Base-by-base conservation (phyloP, 2,888 invertebrate species). In the Caenorhabditis macrosperma region DNA sequence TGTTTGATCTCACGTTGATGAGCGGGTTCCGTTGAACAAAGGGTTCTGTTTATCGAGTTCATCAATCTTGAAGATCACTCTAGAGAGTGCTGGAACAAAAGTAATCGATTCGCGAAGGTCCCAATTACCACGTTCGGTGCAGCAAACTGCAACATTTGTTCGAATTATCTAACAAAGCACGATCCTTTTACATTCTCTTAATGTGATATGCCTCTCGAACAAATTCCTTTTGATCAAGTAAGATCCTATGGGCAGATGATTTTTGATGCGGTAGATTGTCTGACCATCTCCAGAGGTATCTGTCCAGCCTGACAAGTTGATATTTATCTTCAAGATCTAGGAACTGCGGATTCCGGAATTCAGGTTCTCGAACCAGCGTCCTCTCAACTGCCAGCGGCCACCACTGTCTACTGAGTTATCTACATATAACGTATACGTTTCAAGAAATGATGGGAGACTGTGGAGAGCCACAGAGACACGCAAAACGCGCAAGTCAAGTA, bases 181-280 rank as follows among this genome's bases (percentile, higher is more conserved):
- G n/a, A n/a, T n/a, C n/a, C n/a, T n/a, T n/a, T n/a, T 4, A 74
- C 78, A 78, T 63, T 78, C 78, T 63, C 78, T 67, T 20, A 72
- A 33, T 30, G 59, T 20, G 28, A 78, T 78, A 44, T 78, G 72
- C n/a, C 68, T 68, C 41, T 74, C 72, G 26, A 68, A 78, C 33
- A 78, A 55, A 10, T 67, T 50, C 61, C 85, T 68, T 15, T 81
- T 82, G 41, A 86, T 55, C 44, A 86, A 68, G 52, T 81, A 86
- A 22, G 83, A 81, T 38, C 80, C 82, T 6, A 78, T 59, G 5
- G 84, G 86, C 9, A 80, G 50, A 15, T 81, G 82, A 33, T 67
- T 66, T 9, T 67, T 69, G 12, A 81, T 76, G 9, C 86, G 76
- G 41, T 84, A 84, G n/a, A 85, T 79, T 0, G 77, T 61, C 9